Conservation (phyloP, 2,797 vertebrate species). For the Pangasius krempfi region DNA sequence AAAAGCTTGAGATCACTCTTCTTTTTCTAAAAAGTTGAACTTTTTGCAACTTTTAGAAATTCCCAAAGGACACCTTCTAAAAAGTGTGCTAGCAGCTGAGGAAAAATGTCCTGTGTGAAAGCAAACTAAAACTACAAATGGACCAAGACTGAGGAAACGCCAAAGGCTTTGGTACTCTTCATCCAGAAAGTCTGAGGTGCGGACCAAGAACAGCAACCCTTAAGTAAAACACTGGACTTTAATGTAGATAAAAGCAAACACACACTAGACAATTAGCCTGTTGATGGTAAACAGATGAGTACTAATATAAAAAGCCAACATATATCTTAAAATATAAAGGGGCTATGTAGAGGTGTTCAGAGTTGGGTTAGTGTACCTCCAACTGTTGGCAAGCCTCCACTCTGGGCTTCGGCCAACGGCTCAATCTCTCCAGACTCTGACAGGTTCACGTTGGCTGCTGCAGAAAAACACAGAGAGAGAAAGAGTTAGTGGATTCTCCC, state of each 20-base stretch:
- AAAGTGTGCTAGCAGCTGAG: background rate
- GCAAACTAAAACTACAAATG: background rate
- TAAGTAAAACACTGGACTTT: constrained; percentile 20
- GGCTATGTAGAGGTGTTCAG: background rate
- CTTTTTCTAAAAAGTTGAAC: background rate
- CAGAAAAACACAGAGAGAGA: constrained; percentile 23
- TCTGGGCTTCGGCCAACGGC: constrained; percentile 73
- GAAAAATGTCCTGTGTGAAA: background rate
- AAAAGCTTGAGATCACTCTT: background rate
- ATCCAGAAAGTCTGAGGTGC: background rate
- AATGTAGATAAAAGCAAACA: constrained; percentile 21
- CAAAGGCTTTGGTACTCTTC: background rate
- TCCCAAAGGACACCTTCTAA: background rate
- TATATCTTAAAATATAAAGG: background rate
- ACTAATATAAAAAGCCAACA: constrained; percentile 5
- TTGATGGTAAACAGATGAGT: constrained; percentile 33
- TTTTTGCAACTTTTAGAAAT: background rate
- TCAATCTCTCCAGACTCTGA: constrained; percentile 73
- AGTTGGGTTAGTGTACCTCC: constrained; percentile 70
- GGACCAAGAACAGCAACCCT: background rate
- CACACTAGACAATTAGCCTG: constrained; percentile 9
- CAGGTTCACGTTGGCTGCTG: constrained; percentile 74
- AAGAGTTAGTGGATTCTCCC: constrained; percentile 25
- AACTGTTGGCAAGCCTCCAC: constrained; percentile 76
- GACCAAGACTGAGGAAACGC: background rate